Base-by-base conservation (phyloP, 2,113 vertebrate species). In the Carollia perspicillata region DNA sequence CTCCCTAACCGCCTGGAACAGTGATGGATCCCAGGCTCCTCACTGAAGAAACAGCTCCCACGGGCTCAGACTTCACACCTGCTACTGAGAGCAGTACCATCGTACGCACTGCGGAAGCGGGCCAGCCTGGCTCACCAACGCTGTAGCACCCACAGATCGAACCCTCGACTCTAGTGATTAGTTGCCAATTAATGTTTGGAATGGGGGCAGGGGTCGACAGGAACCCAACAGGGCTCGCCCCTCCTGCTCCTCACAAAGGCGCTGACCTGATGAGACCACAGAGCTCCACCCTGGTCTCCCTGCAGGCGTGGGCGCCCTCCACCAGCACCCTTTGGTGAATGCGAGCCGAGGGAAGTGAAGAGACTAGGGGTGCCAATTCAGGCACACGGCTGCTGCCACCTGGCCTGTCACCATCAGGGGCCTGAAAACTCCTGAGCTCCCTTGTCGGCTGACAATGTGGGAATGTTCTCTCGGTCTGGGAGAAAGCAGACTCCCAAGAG, bases 11-110 rank as follows among this genome's bases (percentile, higher is more conserved):
- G 96, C 93, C 51, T 40, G 74, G 89, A 93, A 97, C 91, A 88
- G 96, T 68, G 96, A 85, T 94, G 97, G 75, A 97, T 66, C 30
- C 95, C 86, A 77, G 94, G 94, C 85, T 97, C 97, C 97, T 97
- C 92, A 95, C 13, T 97, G 97, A 98, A 96, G 79, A 63, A 94
- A 89, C 96, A 94, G 96, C 78, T 93, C 95, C 79, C 5, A 93
- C 97, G 97, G 95, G 71, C 90, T 94, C 58, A 28, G 95, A 35
- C 94, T 93, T 96, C 49, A 97, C 44, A 66, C 60, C 69, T 35
- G 86, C 92, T 93, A 94, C 1, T 8, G 68, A 86, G 44, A 97
- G 80, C 2, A 58, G 84, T 0, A 65, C 94, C 58, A 83, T 86
- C 1, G 37, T 33, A 0, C 18, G 63, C 65, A 84, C 72, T 74